phyloP scores from a whole-genome alignment of 2,113 vertebrate genomes.

The Reinhardtius hippoglossoides region DNA sequence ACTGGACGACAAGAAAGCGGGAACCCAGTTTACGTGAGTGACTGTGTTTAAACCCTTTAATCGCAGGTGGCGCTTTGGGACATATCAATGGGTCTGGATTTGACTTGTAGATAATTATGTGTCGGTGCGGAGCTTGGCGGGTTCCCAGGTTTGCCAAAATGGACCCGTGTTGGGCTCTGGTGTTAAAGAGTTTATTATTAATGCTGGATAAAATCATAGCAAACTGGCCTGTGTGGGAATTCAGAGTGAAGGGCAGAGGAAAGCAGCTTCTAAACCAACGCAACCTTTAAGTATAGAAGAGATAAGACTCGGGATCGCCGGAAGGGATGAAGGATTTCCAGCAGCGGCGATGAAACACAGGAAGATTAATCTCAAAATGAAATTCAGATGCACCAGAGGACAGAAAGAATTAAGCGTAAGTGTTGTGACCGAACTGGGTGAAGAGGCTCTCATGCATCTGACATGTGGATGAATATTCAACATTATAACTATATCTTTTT shows the following conservation, averaged over 20 bases:
- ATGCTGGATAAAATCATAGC: slow-evolving; percentile 24
- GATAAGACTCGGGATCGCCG: slow-evolving; percentile 48
- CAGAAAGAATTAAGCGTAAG: slow-evolving; percentile 20
- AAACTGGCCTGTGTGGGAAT: slow-evolving; percentile 41
- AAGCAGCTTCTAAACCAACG: slow-evolving; percentile 33
- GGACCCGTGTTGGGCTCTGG: no score
- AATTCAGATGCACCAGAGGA: slow-evolving; percentile 51
- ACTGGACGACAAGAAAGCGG: no score
- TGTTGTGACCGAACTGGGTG: slow-evolving; percentile 38
- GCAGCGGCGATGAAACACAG: slow-evolving; percentile 43
- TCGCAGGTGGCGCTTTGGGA: no score
- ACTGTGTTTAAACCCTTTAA: no score
- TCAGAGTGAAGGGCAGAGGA: slow-evolving; percentile 32
- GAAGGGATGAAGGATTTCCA: slow-evolving; percentile 45
- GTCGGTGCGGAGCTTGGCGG: no score
- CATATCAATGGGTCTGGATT: no score
- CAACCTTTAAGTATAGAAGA: slow-evolving; percentile 58
- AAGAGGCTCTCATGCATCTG: slow-evolving; percentile 32
- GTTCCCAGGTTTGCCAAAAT: no score
- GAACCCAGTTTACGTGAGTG: no score
- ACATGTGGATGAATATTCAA: slow-evolving; percentile 48
- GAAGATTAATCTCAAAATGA: slow-evolving; percentile 41
- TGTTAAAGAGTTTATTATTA: slow-evolving; percentile 3
- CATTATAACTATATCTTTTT: slow-evolving; percentile 21
- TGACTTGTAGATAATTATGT: no score